Evolutionary conservation across 2,888 invertebrate genomes (phyloP).

Genomic region (Alcis repandata): DNA sequence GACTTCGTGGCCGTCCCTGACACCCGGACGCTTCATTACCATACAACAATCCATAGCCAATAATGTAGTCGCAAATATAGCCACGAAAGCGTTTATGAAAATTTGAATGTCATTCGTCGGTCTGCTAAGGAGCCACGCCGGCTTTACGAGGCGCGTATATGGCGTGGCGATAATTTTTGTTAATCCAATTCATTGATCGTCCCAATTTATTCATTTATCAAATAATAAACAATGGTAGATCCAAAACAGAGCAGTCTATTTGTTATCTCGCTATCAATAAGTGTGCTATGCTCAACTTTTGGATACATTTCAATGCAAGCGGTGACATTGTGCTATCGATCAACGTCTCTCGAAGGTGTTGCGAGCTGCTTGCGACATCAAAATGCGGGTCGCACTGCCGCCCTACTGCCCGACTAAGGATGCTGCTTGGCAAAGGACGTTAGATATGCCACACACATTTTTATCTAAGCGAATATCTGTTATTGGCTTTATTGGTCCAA

Average conservation of each 20-base stretch:
- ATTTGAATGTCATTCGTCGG: slow-evolving; percentile 27
- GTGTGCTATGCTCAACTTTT: slow-evolving; percentile 11
- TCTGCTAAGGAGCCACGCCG: slow-evolving; percentile 19
- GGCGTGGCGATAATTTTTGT: slow-evolving; percentile 34
- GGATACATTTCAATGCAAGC: slow-evolving; percentile 29
- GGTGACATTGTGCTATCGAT: slow-evolving; percentile 38
- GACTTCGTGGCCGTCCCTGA: slow-evolving; percentile 54
- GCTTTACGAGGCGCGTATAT: slow-evolving; percentile 24
- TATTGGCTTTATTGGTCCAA: slow-evolving; percentile 15
- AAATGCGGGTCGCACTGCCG: slow-evolving; percentile 64
- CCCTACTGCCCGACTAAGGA: slow-evolving; percentile 65
- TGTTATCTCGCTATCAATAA: slow-evolving; percentile 23
- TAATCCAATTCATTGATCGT: slow-evolving; percentile 31
- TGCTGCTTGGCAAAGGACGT: slow-evolving; percentile 49
- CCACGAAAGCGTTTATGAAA: slow-evolving; percentile 53
- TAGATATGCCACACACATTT: slow-evolving; percentile 25
- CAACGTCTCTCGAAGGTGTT: slow-evolving; percentile 42
- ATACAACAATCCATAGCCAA: slow-evolving; percentile 58
- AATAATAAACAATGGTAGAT: slow-evolving; percentile 14
- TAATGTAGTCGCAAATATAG: slow-evolving; percentile 56
- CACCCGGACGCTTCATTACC: slow-evolving; percentile 58
- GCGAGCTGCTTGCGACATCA: slow-evolving; percentile 63
- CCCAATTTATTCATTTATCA: slow-evolving; percentile 16
- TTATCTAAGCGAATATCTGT: slow-evolving; percentile 1
- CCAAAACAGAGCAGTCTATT: slow-evolving; percentile 19